A percentile compares a stretch with the other conserved stretches of the same genome.
phyloP scores from a whole-genome alignment of 2,797 vertebrate genomes.

The Arnoldichthys spilopterus region DNA sequence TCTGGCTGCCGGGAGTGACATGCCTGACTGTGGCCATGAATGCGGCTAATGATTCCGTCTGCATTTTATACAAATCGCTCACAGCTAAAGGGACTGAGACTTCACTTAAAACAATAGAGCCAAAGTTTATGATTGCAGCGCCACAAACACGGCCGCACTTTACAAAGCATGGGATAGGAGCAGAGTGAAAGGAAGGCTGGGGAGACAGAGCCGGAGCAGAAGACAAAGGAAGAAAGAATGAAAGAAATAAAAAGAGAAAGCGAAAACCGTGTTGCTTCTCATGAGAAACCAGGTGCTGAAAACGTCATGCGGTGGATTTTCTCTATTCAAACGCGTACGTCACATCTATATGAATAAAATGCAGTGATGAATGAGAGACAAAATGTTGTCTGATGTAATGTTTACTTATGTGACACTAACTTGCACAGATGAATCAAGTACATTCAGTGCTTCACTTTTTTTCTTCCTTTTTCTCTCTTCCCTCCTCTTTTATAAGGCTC shows the following conservation, averaged over 20 bases:
- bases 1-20: slow-evolving; percentile 57
- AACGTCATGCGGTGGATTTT: too few species aligned
- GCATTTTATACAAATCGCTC: slow-evolving; percentile 69
- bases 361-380: neutral
- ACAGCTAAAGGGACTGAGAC: slow-evolving; percentile 55
- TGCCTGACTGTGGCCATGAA: slow-evolving; percentile 64
- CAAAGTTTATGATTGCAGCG: slow-evolving; percentile 61
- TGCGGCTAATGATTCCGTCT: slow-evolving; percentile 67
- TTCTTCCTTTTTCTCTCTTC: neutral
- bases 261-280: slow-evolving; percentile 12
- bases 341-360: neutral
- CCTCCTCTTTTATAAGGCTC: neutral
- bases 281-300: slow-evolving; percentile 23
- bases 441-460: neutral
- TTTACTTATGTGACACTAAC: neutral
- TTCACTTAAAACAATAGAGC: slow-evolving; percentile 64
- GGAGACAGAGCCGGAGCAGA: neutral
- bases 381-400: too few species aligned
- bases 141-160: slow-evolving; percentile 47
- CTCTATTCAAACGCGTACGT: neutral
- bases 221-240: slow-evolving; percentile 40
- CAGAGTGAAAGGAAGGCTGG: slow-evolving; percentile 24
- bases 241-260: slow-evolving; percentile 45
- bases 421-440: neutral
- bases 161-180: slow-evolving; percentile 39